These are phyloP conservation scores for Dicyrtoma fusca DNA, from an alignment of 2,888 invertebrate species.

Conservation along the genomic window DNA sequence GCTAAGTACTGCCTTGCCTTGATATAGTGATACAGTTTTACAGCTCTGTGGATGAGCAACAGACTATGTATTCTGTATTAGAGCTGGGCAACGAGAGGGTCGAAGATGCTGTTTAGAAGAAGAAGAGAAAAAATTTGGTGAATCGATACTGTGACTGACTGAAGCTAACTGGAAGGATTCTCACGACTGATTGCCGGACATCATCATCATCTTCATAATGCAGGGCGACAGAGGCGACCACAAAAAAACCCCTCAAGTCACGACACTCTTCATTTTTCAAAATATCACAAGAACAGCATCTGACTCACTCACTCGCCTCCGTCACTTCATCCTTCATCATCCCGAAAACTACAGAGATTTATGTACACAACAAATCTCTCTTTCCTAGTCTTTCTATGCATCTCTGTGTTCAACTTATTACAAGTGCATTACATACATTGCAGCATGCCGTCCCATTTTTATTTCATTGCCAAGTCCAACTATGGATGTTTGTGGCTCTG, in stretches of 20 bases:
- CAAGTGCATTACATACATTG: not conserved
- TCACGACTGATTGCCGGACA: conserved; percentile 50
- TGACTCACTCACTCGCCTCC: not conserved
- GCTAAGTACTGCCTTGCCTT: too few relatives aligned
- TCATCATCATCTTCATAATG: conserved; percentile 46
- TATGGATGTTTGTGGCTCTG: too few relatives aligned
- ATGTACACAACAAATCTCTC: too few relatives aligned
- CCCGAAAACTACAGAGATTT: too few relatives aligned
- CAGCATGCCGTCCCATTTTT: too few relatives aligned
- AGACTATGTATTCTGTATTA: too few relatives aligned
- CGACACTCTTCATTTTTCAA: conserved; percentile 44
- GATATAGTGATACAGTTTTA: too few relatives aligned
- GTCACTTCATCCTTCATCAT: not conserved
- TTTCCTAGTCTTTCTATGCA: not conserved
- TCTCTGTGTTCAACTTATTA: not conserved
- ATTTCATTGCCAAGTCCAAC: too few relatives aligned
- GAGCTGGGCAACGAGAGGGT: too few relatives aligned
- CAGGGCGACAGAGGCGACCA: conserved; percentile 14
- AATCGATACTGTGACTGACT: conserved; percentile 34
- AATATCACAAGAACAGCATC: conserved; percentile 34
- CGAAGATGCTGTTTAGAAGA: not conserved
- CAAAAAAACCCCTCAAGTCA: conserved; percentile 41
- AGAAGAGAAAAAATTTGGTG: conserved; percentile 25
- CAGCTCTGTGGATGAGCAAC: too few relatives aligned
- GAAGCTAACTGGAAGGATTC: conserved; percentile 32